phyloP scores from a whole-genome alignment of 2,888 invertebrate species.

The Galerucella calmariensis region DNA sequence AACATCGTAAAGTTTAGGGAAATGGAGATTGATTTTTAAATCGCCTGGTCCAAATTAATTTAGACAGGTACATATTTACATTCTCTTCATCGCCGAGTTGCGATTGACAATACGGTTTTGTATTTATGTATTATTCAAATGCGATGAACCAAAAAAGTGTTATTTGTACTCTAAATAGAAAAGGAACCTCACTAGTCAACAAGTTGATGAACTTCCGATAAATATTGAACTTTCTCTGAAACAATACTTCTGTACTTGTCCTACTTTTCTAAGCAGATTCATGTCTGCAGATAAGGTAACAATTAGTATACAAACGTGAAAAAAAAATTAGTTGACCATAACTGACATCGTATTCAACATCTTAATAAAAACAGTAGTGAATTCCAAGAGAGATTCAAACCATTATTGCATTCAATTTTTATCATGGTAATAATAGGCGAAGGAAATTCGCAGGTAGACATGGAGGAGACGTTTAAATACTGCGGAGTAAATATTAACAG shows the following conservation, averaged over 20 bases:
- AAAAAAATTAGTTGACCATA: slow-evolving; percentile 29
- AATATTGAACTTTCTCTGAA: slow-evolving; percentile 33
- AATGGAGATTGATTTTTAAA: too few species aligned
- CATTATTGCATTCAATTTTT: too few species aligned
- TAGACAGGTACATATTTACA: too few species aligned
- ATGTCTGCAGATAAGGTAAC: slow-evolving; percentile 18
- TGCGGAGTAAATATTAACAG: too few species aligned
- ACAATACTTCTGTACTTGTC: slow-evolving; percentile 35
- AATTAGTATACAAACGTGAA: slow-evolving; percentile 24
- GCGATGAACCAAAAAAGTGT: slow-evolving; percentile 1
- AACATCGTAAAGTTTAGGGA: too few species aligned
- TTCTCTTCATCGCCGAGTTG: not conserved
- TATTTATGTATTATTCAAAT: slow-evolving; percentile 6
- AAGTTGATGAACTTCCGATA: slow-evolving; percentile 31
- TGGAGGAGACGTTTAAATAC: too few species aligned
- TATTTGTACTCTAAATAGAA: slow-evolving; percentile 18
- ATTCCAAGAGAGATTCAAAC: too few species aligned
- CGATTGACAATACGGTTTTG: slow-evolving; percentile 1
- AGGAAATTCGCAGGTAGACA: too few species aligned
- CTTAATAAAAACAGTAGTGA: not conserved
- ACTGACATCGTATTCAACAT: not conserved
- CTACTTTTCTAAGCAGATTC: slow-evolving; percentile 29
- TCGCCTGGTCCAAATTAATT: too few species aligned
- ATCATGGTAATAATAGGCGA: too few species aligned
- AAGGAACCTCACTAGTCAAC: slow-evolving; percentile 18